Base-by-base conservation (phyloP, 2,888 invertebrate species). In the Mamestra brassicae region DNA sequence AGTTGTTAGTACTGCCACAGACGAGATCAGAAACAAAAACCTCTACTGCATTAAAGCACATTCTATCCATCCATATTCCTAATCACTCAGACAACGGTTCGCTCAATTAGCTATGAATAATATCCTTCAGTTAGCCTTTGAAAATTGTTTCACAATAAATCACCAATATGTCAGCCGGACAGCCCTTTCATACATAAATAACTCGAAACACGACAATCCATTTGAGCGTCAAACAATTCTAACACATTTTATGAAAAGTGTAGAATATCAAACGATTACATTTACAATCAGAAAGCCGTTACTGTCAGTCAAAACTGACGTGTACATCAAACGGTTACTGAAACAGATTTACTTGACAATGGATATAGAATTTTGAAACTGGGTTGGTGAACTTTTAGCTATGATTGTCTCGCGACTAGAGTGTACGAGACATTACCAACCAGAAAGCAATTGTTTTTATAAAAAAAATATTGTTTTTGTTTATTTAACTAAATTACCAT, bases 291-390 rank as follows among this genome's bases (percentile, higher is more conserved):
- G 45, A 57, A 58, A 52, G 13, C 8, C 17, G 26, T 81, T 38
- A 38, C 60, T 75, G 81, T 71, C 82, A 62, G 34, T 85, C 64
- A 85, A 57, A 71, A 81, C 81, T 65, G 85, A 85, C 64, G 50
- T 4, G 47, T 1, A 71, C 64, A 81, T 81, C 70, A 81, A 81
- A 81, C 54, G 66, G 38, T 36, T 58, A 52, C 10, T 57, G 50
- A 45, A 63, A 17, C n/a, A 61, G 11, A 62, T 45, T 62, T 45
- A 45, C 61, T 62, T 45, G 62, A 62, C 62, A 62, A 62, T 62
- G 13, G 34, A 57, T 34, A 36, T 66, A 13, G 47, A 26, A 54
- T 36, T 26, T 54, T n/a, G 17, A 34, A 61, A 45, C 64, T 57
- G 68, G 60, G 68, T 58, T 68, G n/a, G 36, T 58, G 42, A 62